Conservation (phyloP, 1,140 invertebrate genomes). For the Bombyx mori region ASM3026992v2 NC_085133.1:577501-578000, state of each 20-base stretch:
- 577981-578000: conserved; percentile 24
- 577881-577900: conserved; percentile 19
- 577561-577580: conserved; percentile 15
- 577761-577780: conserved; percentile 25
- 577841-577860: conserved; percentile 8
- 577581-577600: conserved; percentile 31
- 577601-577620: conserved; percentile 12
- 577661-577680: conserved; percentile 18
- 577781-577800: conserved; percentile 19
- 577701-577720: too few relatives aligned
- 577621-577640: conserved; percentile 9
- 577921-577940: conserved; percentile 6
- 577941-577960: conserved; percentile 3
- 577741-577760: conserved; percentile 32
- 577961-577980: conserved; percentile 4
- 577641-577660: conserved; percentile 17
- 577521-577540: conserved; percentile 13
- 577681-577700: conserved; percentile 24
- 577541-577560: conserved; percentile 20
- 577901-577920: conserved; percentile 17
- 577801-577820: conserved; percentile 18
- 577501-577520: conserved; percentile 13
- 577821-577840: conserved; percentile 18
- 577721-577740: not conserved
- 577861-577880: conserved; percentile 23